Evolutionary conservation across 2,797 vertebrate genomes (phyloP), one percentile per base, ranked within the genome.

Genomic region (Sardinella longiceps): DNA sequence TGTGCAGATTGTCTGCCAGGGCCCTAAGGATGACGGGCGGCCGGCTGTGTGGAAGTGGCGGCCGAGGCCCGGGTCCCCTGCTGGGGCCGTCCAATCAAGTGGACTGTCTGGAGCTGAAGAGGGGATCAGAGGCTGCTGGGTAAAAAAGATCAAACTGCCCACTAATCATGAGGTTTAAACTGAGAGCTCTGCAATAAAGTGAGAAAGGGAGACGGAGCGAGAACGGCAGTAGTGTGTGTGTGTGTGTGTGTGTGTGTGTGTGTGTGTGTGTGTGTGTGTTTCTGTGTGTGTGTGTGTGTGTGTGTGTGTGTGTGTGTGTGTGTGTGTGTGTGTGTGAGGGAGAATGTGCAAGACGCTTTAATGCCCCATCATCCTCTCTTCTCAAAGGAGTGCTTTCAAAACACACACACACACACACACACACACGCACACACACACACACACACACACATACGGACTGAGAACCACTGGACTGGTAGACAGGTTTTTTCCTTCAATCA

Each of bases 101-200:
- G 15, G 70, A 43, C 70, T 23, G 70, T 39, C 70, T 77, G 37
- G 18, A 77, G 70, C 33, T 6, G 45, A 81, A 28, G 84, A 77
- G 70, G 2, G 70, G 70, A 77, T 77, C 70, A 77, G 70, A 77
- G 70, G 70, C 70, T 77, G 70, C 70, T 43, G 56, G 70, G 39
- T 60, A 48, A 37, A 81, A 80, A 58, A 63, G 88, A 92, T 92
- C 91, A 93, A 94, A 92, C 89, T 84, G 89, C 86, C 83, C 84
- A 87, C 84, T 88, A 90, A 92, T 91, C 87, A 91, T 77, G 84
- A 86, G 88, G 84, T 89, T 88, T 89, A 84, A 39, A 77, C 70
- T 37, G 37, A 77, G 37, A 77, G 70, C 37, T 77, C 70, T 77
- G 70, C 33, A 77, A 43, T 77, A 43, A 43, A 77, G 70, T 39